These are phyloP conservation scores for Ariolimax columbianus DNA, from an alignment of 2,888 invertebrate genomes.

Conservation along the genomic window DNA sequence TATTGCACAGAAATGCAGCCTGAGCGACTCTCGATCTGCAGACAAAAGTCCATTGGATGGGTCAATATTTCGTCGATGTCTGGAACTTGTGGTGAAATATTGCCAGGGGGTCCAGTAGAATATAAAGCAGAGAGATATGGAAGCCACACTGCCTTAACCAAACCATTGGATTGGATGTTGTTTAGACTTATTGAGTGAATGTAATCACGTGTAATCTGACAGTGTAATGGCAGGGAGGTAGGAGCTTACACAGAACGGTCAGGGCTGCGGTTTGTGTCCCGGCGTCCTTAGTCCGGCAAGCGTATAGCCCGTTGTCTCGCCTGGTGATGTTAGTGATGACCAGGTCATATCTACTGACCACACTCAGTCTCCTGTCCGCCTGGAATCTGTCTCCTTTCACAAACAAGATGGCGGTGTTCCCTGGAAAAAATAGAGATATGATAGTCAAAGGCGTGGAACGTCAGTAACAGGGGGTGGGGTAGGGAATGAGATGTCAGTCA, in stretches of 20 bases:
- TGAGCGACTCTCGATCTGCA: too few species aligned
- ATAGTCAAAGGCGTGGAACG: background rate
- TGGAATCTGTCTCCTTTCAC: constrained; percentile 53
- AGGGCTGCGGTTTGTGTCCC: constrained; percentile 45
- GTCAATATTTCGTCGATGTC: too few species aligned
- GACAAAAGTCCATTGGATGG: too few species aligned
- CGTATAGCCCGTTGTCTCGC: constrained; percentile 59
- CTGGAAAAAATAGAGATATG: background rate
- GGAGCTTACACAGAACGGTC: constrained; percentile 46
- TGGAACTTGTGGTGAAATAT: too few species aligned
- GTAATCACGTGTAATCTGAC: too few species aligned
- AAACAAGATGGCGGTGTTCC: constrained; percentile 55
- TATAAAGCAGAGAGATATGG: too few species aligned
- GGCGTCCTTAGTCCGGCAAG: constrained; percentile 56
- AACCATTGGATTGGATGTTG: too few species aligned
- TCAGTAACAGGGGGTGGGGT: background rate
- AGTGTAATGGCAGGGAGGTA: too few species aligned
- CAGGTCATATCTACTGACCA: constrained; percentile 59
- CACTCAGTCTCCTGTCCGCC: constrained; percentile 52
- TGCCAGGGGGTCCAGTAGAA: too few species aligned
- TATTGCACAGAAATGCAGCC: too few species aligned
- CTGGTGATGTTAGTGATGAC: constrained; percentile 58
- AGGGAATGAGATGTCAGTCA: background rate
- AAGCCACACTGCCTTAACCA: too few species aligned
- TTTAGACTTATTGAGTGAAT: too few species aligned